A percentile compares a stretch with the other conserved stretches of the same genome.
phyloP scores from a whole-genome alignment of 2,888 invertebrate species.

The Ormyrus labotus region DNA sequence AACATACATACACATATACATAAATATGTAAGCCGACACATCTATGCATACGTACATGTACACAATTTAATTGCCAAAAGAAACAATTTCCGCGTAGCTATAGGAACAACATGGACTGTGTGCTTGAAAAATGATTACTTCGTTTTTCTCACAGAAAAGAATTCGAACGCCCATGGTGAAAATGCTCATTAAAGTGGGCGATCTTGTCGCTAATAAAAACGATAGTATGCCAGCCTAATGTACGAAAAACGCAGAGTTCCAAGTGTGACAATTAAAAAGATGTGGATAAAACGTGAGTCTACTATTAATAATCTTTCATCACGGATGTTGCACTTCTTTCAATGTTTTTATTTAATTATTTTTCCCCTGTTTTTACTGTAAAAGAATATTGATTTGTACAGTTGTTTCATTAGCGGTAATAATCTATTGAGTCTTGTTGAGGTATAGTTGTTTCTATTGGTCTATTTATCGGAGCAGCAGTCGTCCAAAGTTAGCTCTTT shows the following conservation, averaged over 20 bases:
- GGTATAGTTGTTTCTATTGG: constrained; percentile 76
- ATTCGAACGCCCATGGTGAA: constrained; percentile 24
- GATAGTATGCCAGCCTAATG: constrained; percentile 53
- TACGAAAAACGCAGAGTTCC: constrained; percentile 65
- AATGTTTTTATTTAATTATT: constrained; percentile 55
- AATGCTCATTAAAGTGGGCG: constrained; percentile 31
- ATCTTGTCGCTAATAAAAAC: constrained; percentile 40
- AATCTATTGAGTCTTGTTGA: constrained; percentile 75
- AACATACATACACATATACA: constrained; percentile 58
- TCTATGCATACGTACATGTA: constrained; percentile 62
- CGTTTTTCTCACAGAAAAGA: constrained; percentile 47
- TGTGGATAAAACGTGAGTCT: constrained; percentile 59
- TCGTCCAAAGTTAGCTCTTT: constrained; percentile 62
- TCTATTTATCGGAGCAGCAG: constrained; percentile 71
- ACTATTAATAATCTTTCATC: constrained; percentile 57
- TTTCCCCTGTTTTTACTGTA: constrained; percentile 67
- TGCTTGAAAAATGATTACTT: constrained; percentile 66
- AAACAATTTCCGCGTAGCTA: constrained; percentile 70
- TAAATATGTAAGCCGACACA: constrained; percentile 59
- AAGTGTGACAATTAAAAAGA: constrained; percentile 64
- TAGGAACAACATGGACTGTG: constrained; percentile 73
- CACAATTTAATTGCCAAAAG: constrained; percentile 71
- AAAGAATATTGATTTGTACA: constrained; percentile 76
- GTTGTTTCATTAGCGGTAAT: constrained; percentile 73
- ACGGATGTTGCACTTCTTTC: constrained; percentile 52